phyloP scores from a whole-genome alignment of 2,797 vertebrate genomes.

The Clamator glandarius region DNA sequence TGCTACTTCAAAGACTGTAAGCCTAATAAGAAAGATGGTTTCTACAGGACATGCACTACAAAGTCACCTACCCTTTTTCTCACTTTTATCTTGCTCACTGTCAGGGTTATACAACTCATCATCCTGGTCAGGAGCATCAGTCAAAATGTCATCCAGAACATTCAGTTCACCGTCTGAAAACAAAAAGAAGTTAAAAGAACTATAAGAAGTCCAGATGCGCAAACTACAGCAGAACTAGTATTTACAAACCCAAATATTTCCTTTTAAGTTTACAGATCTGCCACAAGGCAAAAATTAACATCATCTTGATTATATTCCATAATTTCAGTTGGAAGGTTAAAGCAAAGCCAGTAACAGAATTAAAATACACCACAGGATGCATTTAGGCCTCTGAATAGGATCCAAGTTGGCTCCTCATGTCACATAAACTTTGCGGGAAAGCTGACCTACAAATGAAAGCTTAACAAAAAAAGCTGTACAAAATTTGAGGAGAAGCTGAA shows the following conservation, averaged over 20 bases:
- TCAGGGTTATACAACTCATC: conserved; percentile 97
- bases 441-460: conserved; percentile 7
- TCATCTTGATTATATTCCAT: not conserved
- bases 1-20: not conserved
- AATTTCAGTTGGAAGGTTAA: not conserved
- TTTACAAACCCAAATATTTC: not conserved
- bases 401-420: not conserved
- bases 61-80: conserved; percentile 90
- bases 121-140: conserved; percentile 97
- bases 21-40: not conserved
- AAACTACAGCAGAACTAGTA: not conserved
- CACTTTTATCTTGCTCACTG: conserved; percentile 89
- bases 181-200: not conserved
- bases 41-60: not conserved
- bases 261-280: not conserved
- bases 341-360: not conserved
- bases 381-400: not conserved
- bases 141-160: conserved; percentile 96
- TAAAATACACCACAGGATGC: not conserved
- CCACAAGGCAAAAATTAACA: not conserved
- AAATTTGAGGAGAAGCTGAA: not conserved
- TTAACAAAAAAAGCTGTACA: not conserved
- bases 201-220: not conserved
- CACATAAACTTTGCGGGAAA: not conserved
- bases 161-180: conserved; percentile 93